Percentiles rank a stretch among this genome's conserved stretches.
These are phyloP conservation scores for Drosophila paranaensis DNA, from an alignment of 2,888 invertebrate species.

Conservation along the genomic window DNA sequence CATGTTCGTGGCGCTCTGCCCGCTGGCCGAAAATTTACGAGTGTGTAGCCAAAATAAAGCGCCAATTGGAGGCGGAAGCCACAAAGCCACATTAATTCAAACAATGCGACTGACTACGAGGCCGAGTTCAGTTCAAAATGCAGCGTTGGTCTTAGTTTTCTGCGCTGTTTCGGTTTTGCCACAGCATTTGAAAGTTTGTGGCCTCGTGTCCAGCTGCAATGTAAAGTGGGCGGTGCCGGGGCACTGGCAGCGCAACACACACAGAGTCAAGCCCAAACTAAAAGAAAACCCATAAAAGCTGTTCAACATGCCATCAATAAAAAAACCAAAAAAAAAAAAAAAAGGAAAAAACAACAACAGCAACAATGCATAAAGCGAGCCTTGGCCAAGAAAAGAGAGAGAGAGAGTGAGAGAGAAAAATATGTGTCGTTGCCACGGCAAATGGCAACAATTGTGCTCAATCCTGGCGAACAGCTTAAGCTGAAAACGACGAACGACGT, in stretches of 20 bases:
- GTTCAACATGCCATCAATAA: constrained; percentile 80
- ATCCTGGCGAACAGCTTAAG: constrained; percentile 50
- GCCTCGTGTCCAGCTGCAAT: constrained; percentile 50
- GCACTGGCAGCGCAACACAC: constrained; percentile 20
- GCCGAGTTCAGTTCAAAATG: constrained; percentile 12
- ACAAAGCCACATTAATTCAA: constrained; percentile 70
- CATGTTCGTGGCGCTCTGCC: constrained; percentile 73
- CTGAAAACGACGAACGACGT: constrained; percentile 53
- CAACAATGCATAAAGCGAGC: constrained; percentile 14
- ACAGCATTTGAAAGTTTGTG: constrained; percentile 65
- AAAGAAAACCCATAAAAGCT: constrained; percentile 76
- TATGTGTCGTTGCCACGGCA: constrained; percentile 71
- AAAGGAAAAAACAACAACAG: background rate
- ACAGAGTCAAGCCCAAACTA: constrained; percentile 40
- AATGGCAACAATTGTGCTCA: constrained; percentile 54
- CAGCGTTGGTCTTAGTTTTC: constrained; percentile 25
- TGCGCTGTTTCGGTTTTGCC: constrained; percentile 5
- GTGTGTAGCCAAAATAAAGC: constrained; percentile 56
- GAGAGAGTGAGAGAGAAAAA: constrained; percentile 44
- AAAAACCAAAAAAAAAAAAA: constrained; percentile 15
- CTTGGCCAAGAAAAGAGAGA: constrained; percentile 62
- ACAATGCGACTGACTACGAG: constrained; percentile 55
- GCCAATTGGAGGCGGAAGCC: constrained; percentile 78
- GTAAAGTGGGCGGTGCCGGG: constrained; percentile 68
- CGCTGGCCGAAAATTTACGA: constrained; percentile 61